Evolutionary conservation across 2,888 invertebrate species (phyloP).

Genomic region (Lasioglossum leucozonium): DNA sequence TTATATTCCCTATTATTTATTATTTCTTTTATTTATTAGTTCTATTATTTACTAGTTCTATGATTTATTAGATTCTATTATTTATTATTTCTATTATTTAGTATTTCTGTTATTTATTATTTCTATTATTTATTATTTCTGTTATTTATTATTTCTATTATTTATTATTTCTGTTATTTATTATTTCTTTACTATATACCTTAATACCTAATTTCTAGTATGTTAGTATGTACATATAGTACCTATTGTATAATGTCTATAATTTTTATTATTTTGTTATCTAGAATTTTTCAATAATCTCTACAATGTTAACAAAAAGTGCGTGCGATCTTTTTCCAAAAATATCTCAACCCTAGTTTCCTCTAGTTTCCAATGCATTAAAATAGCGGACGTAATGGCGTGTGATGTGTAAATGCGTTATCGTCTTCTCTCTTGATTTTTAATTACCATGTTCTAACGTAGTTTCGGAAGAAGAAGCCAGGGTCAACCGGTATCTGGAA

Average conservation of each 20-base stretch:
- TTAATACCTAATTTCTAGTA: too few relatives aligned
- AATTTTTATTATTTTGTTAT: neutral
- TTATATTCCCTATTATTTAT: neutral
- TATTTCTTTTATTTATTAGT: neutral
- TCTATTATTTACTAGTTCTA: neutral
- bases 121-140: too few relatives aligned
- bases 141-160: too few relatives aligned
- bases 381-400: neutral
- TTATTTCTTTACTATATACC: neutral
- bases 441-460: slow-evolving; percentile 65
- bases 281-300: neutral
- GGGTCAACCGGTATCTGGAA: slow-evolving; percentile 47
- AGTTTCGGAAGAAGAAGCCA: slow-evolving; percentile 57
- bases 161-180: too few relatives aligned
- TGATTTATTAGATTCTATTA: too few relatives aligned
- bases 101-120: neutral
- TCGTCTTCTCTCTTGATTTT: slow-evolving; percentile 27
- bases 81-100: neutral
- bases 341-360: neutral
- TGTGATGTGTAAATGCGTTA: slow-evolving; percentile 42
- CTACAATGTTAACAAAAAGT: neutral
- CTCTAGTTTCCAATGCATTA: neutral
- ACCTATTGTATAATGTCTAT: too few relatives aligned
- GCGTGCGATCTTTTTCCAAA: neutral
- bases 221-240: too few relatives aligned